Evolutionary conservation across 2,797 vertebrate species (phyloP).

Genomic region (Prunella strophiata): DNA sequence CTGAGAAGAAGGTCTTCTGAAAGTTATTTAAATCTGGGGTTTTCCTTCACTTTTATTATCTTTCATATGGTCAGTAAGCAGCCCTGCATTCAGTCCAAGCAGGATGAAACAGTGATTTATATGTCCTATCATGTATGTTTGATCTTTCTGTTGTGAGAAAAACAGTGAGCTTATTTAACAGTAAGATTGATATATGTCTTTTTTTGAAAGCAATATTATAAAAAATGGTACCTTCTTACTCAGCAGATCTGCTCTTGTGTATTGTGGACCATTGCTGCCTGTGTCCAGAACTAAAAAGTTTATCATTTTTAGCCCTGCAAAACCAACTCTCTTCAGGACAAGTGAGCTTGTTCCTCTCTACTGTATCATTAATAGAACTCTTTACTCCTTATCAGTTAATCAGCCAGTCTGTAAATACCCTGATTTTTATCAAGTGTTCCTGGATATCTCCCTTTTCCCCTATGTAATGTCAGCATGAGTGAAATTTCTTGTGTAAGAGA

Average conservation of each 20-base stretch:
- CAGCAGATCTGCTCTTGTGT: constrained; percentile 1
- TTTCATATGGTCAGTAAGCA: background rate
- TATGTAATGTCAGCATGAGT: background rate
- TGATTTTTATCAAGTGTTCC: background rate
- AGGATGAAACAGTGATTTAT: background rate
- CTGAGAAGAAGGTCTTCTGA: background rate
- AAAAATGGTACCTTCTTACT: constrained; percentile 26
- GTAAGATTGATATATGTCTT: background rate
- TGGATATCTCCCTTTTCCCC: background rate
- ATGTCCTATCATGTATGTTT: background rate
- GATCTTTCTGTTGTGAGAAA: background rate
- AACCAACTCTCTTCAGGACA: background rate
- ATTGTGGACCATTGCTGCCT: background rate
- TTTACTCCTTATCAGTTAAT: background rate
- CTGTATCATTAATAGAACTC: background rate
- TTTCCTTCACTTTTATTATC: background rate
- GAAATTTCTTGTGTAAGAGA: background rate
- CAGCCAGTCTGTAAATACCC: background rate
- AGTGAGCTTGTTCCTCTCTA: background rate
- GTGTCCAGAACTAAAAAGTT: background rate
- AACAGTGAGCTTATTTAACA: constrained; percentile 17
- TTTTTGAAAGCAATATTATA: background rate
- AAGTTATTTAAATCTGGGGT: background rate
- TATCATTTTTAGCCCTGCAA: background rate
- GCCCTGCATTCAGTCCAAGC: background rate